phyloP scores from a whole-genome alignment of 2,888 invertebrate genomes.

The Hirtodrosophila trivittata region DNA sequence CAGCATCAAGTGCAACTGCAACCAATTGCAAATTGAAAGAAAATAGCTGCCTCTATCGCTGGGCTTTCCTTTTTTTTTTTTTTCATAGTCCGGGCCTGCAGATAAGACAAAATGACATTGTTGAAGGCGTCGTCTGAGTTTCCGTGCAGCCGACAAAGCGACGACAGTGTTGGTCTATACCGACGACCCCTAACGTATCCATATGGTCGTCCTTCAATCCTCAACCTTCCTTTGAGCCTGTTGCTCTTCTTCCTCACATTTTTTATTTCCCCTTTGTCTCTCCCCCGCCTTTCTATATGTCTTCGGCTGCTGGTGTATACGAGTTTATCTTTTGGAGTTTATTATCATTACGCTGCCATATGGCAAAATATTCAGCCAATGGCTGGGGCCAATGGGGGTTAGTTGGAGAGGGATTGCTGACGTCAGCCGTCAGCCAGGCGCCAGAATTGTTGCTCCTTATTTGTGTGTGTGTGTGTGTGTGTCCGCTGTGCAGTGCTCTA shows the following conservation, averaged over 20 bases:
- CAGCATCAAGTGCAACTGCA: too few species aligned
- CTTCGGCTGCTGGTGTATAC: conserved; percentile 35
- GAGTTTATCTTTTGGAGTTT: conserved; percentile 78
- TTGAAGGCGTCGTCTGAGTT: conserved; percentile 32
- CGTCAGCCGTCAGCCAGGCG: conserved; percentile 56
- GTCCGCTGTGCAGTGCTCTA: neutral
- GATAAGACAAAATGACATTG: conserved; percentile 70
- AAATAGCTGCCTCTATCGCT: conserved; percentile 65
- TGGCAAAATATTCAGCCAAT: conserved; percentile 69
- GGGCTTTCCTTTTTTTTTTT: neutral
- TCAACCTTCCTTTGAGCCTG: neutral
- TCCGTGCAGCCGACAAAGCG: conserved; percentile 42
- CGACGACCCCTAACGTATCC: conserved; percentile 1
- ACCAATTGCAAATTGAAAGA: conserved; percentile 67
- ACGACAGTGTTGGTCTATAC: conserved; percentile 33
- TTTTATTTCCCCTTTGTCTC: conserved; percentile 1
- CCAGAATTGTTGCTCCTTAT: conserved; percentile 61
- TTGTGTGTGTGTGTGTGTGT: conserved; percentile 2
- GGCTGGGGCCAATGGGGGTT: conserved; percentile 9
- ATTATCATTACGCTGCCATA: conserved; percentile 81
- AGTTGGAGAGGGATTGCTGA: conserved; percentile 34
- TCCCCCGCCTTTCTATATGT: neutral
- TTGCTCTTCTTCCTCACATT: neutral
- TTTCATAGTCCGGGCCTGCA: conserved; percentile 18
- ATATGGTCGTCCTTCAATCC: neutral